Evolutionary conservation across 2,888 invertebrate species (phyloP).

Genomic region (Phytoseiulus persimilis): DNA sequence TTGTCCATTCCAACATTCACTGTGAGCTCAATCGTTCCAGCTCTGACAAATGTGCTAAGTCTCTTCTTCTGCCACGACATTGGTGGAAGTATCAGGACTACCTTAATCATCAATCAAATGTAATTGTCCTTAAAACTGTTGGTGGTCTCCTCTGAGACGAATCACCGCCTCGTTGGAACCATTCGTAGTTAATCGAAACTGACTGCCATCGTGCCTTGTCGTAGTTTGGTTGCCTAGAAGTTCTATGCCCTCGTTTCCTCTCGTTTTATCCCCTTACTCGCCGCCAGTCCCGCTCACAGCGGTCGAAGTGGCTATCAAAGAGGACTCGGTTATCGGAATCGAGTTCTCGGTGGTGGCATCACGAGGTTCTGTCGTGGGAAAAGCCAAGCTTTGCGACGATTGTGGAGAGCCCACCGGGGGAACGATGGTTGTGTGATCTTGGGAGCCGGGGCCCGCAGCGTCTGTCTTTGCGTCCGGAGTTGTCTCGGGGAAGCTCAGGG

Average conservation of each 20-base stretch:
- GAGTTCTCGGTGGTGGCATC: background rate
- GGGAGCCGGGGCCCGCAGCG: background rate
- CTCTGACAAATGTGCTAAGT: background rate
- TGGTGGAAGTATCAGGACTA: background rate
- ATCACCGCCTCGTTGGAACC: background rate
- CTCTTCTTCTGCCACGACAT: background rate
- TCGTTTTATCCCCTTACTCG: background rate
- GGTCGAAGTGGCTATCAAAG: slow-evolving; percentile 42
- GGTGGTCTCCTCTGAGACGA: too few relatives aligned
- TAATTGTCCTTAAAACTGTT: background rate
- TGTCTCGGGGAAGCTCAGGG: background rate
- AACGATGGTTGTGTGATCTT: background rate
- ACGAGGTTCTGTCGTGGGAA: background rate
- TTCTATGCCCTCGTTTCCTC: background rate
- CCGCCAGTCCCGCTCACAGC: slow-evolving; percentile 43
- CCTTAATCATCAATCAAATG: background rate
- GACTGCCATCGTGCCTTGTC: background rate
- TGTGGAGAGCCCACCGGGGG: background rate
- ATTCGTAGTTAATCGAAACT: background rate
- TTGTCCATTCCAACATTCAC: background rate
- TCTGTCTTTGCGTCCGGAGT: background rate
- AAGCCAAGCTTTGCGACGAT: background rate
- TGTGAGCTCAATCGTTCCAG: background rate
- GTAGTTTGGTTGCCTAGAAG: background rate
- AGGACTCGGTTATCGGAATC: slow-evolving; percentile 43